These are phyloP conservation scores for Drosophila imparisetae DNA, from an alignment of 2,888 invertebrate genomes.

Conservation along the genomic window DNA sequence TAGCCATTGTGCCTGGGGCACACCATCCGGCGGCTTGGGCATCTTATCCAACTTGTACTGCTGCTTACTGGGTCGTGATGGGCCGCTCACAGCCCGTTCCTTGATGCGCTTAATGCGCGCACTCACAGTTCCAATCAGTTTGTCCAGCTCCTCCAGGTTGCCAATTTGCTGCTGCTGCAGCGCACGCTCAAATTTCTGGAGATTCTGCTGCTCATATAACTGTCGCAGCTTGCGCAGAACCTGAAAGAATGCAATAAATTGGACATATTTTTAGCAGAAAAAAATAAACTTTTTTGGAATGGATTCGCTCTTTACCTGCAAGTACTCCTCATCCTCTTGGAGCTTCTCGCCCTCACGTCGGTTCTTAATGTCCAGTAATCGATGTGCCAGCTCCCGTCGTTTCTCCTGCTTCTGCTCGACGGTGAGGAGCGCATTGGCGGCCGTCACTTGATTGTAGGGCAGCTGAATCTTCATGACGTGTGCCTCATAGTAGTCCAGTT, in stretches of 20 bases:
- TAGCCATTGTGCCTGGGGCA: constrained; percentile 81
- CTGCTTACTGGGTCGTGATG: constrained; percentile 63
- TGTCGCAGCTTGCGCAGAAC: constrained; percentile 91
- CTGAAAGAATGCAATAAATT: constrained; percentile 80
- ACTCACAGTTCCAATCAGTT: constrained; percentile 82
- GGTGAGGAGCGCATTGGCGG: constrained; percentile 85
- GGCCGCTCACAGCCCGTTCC: constrained; percentile 44
- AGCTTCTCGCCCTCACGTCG: constrained; percentile 94
- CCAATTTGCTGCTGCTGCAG: constrained; percentile 91
- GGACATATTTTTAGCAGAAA: background rate
- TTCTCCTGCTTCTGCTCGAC: constrained; percentile 94
- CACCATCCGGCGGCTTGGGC: constrained; percentile 81
- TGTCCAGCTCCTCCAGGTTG: constrained; percentile 91
- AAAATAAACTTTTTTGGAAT: background rate
- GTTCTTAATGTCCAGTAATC: constrained; percentile 95
- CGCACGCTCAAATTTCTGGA: constrained; percentile 90
- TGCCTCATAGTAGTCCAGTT: constrained; percentile 91
- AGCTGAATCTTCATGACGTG: constrained; percentile 94
- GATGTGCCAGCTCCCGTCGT: constrained; percentile 92
- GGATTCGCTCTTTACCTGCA: constrained; percentile 84
- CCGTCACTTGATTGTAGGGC: constrained; percentile 88
- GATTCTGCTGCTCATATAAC: constrained; percentile 90
- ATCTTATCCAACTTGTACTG: constrained; percentile 70
- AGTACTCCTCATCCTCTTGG: constrained; percentile 94
- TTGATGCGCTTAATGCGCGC: constrained; percentile 88